Conservation (phyloP, 2,797 vertebrate genomes). For the Malurus splendens region DNA sequence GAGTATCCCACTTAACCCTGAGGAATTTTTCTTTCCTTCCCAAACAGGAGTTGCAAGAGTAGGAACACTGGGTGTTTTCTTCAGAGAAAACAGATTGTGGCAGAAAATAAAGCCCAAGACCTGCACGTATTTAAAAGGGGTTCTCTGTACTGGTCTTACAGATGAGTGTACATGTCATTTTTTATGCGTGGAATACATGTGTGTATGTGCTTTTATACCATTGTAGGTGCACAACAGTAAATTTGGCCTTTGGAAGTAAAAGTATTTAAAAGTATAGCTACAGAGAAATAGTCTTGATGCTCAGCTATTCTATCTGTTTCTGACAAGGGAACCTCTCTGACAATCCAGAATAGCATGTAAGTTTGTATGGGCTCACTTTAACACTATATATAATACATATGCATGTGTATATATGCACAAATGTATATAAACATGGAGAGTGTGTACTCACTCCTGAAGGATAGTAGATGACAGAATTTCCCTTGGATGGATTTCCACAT, state of each 20-base stretch:
- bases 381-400: too few species aligned
- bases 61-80: neutral
- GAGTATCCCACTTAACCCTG: neutral
- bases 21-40: neutral
- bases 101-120: neutral
- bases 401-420: rapidly evolving
- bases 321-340: neutral
- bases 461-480: neutral
- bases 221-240: neutral
- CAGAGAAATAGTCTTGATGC: neutral
- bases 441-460: neutral
- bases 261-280: neutral
- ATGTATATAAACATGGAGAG: neutral
- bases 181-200: neutral
- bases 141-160: neutral
- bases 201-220: neutral
- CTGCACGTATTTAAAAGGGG: neutral
- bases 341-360: neutral
- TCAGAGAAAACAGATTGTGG: neutral
- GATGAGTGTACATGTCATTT: rapidly evolving
- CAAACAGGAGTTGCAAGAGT: neutral
- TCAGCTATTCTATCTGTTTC: neutral
- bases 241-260: neutral
- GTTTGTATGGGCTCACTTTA: neutral
- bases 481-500: neutral